phyloP scores from a whole-genome alignment of 2,113 vertebrate species.

The Carassius carassius region DNA sequence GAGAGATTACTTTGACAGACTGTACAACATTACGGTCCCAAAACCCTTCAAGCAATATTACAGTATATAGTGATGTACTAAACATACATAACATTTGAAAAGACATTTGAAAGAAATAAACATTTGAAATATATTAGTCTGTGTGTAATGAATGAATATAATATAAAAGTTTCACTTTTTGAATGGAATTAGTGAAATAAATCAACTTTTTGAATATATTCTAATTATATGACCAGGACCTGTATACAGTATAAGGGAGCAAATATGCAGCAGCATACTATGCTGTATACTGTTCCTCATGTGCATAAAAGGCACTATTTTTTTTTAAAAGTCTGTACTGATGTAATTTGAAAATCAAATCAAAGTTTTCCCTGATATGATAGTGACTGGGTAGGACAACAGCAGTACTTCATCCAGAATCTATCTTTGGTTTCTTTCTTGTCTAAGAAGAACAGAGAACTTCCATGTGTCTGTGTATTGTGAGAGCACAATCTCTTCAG shows the following conservation, averaged over 20 bases:
- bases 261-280: neutral
- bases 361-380: conserved; percentile 1
- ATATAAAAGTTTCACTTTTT: no score
- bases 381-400: neutral
- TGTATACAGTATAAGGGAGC: neutral
- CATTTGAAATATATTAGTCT: no score
- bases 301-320: neutral
- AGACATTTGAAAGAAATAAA: no score
- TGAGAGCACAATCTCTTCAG: no score
- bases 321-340: neutral
- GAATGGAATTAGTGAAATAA: no score
- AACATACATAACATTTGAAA: no score
- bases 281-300: neutral
- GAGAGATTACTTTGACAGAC: neutral
- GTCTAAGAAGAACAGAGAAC: conserved; percentile 74
- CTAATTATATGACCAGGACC: no score
- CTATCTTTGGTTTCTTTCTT: conserved; percentile 67
- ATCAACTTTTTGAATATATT: no score
- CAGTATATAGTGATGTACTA: neutral
- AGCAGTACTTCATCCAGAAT: neutral
- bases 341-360: neutral
- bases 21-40: no score
- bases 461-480: conserved; percentile 82
- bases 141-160: no score
- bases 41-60: no score